Base-by-base conservation (phyloP, 1,140 invertebrate genomes). In the Teleogryllus occipitalis region DNA sequence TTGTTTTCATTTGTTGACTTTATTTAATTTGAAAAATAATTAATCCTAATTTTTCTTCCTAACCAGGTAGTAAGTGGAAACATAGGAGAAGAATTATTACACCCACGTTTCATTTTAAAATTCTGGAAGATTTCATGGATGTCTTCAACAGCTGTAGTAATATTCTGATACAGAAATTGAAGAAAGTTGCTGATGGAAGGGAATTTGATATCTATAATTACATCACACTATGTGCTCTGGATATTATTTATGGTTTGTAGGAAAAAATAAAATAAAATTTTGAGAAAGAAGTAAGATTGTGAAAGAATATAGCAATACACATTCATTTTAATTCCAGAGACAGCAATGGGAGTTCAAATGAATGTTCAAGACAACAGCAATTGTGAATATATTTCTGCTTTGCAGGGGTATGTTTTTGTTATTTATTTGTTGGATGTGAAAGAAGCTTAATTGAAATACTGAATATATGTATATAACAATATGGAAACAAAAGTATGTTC, bases 301-400 rank as follows among this genome's bases (percentile, higher is more conserved):
- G 27, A 39, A 39, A 39, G 27, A 39, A 39, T n/a, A 21, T 39
- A 39, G 27, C 27, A 2, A 39, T 39, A 39, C 27, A 39, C 27
- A 39, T 39, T 39, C 27, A 39, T 39, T 39, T 39, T n/a, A 77
- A 49, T 81, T 88, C 2, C 84, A 93, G 94, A 97, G 87, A 93
- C 93, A 18, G 93, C 95, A 14, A 96, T 97, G 94, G 96, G 96
- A 7, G 88, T 91, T 10, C 88, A 90, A 74, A 85, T 96, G 7
- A 88, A 93, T 84, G 92, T 93, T 0, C 95, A 96, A 87, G 86
- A 86, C 12, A 87, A 94, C 82, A 85, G 84, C 1, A 87, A 93
- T 80, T 93, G 92, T 6, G 89, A 91, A 82, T 97, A 96, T 85
- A 91, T 94, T 0, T 86, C 88, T 81, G 90, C 92, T 21, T 89